phyloP scores from a whole-genome alignment of 2,888 invertebrate species.

The Autographa pulchrina region DNA sequence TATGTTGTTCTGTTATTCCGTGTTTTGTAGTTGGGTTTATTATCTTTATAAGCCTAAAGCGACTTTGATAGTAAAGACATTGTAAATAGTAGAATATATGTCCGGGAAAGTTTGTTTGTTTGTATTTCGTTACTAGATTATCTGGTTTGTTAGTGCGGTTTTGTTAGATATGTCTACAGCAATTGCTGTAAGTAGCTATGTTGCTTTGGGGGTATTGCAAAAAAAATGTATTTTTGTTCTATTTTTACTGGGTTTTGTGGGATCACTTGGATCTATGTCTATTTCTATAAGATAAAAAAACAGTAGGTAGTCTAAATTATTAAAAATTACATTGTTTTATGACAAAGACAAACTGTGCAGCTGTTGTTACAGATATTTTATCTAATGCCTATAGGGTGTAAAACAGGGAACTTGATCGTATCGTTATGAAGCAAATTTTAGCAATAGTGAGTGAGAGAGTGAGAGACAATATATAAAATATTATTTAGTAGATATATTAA shows the following conservation, averaged over 20 bases:
- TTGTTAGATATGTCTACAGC: neutral
- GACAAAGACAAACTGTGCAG: neutral
- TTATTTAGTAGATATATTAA: too few relatives aligned
- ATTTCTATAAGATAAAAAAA: too few relatives aligned
- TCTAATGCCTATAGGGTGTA: neutral
- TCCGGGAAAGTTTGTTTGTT: neutral
- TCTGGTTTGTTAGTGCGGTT: neutral
- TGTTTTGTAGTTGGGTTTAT: slow-evolving; percentile 48
- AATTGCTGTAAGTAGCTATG: too few relatives aligned
- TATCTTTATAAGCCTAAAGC: slow-evolving; percentile 55
- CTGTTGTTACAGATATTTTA: slow-evolving; percentile 1
- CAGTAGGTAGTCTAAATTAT: too few relatives aligned
- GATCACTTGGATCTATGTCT: too few relatives aligned
- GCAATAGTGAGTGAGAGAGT: neutral
- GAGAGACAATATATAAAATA: too few relatives aligned
- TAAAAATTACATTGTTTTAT: neutral
- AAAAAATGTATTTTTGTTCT: too few relatives aligned
- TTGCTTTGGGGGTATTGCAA: too few relatives aligned
- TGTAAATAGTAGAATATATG: slow-evolving; percentile 31
- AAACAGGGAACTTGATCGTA: neutral
- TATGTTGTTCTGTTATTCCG: slow-evolving; percentile 50
- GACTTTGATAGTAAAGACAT: slow-evolving; percentile 43
- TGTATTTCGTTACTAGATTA: neutral
- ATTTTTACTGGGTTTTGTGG: too few relatives aligned
- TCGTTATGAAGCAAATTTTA: neutral